Conservation (phyloP, 2,797 vertebrate species). For the Valencia hispanica region DNA sequence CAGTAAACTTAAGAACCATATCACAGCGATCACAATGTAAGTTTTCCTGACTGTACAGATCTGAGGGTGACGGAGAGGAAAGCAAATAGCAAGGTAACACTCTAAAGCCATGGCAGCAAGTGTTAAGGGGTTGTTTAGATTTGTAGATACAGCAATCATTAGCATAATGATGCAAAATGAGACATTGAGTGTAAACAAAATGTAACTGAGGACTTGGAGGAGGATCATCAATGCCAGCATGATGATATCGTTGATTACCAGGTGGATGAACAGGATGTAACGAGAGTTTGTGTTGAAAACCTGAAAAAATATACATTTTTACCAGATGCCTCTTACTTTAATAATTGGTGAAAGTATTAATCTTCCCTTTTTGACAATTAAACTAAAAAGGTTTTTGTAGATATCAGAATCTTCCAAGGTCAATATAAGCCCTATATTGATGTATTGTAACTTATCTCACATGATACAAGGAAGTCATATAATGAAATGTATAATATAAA, state of each 20-base stretch:
- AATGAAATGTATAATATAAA: too few relatives aligned
- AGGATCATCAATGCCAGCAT: slow-evolving; percentile 57
- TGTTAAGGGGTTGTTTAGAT: slow-evolving; percentile 62
- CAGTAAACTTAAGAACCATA: slow-evolving; percentile 54
- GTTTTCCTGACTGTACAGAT: slow-evolving; percentile 69
- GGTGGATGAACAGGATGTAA: slow-evolving; percentile 74
- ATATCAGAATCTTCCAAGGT: neutral
- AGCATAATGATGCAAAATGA: slow-evolving; percentile 58
- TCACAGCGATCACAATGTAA: slow-evolving; percentile 49
- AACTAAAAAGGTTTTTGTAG: neutral
- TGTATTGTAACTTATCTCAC: neutral
- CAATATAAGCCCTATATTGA: neutral
- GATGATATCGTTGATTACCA: slow-evolving; percentile 74
- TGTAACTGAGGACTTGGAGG: slow-evolving; percentile 60
- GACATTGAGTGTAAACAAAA: slow-evolving; percentile 50
- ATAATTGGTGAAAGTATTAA: neutral
- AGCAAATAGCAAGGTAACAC: slow-evolving; percentile 71
- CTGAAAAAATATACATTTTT: slow-evolving; percentile 19
- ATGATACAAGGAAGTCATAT: neutral
- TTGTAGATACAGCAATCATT: slow-evolving; percentile 26
- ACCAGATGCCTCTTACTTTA: too few relatives aligned
- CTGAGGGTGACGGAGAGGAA: slow-evolving; percentile 67
- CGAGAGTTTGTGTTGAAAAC: slow-evolving; percentile 61
- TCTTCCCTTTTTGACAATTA: neutral
- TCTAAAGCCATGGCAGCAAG: slow-evolving; percentile 72